Percentiles rank a stretch among this genome's conserved stretches.
phyloP scores from a whole-genome alignment of 2,888 invertebrate species.

The Lepeophtheirus nordmannii region DNA sequence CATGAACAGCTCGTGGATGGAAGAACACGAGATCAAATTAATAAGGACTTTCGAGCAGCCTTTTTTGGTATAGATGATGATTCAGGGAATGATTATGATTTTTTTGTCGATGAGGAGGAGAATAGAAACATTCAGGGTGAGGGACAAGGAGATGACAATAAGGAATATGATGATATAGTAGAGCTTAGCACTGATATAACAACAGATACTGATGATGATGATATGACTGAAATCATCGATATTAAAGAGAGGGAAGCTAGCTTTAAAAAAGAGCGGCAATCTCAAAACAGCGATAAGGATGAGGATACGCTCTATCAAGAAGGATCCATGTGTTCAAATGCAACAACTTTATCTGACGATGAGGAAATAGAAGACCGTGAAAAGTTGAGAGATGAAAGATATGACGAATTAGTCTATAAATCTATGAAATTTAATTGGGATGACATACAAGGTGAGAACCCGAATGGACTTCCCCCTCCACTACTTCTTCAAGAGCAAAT shows the following conservation, averaged over 20 bases:
- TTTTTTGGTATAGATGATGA: slow-evolving; percentile 14
- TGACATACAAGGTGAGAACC: neutral
- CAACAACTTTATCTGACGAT: neutral
- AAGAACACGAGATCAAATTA: neutral
- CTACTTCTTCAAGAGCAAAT: slow-evolving; percentile 5
- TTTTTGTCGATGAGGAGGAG: neutral
- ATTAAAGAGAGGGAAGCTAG: neutral
- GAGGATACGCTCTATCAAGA: neutral
- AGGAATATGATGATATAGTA: neutral
- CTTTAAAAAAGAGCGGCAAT: neutral
- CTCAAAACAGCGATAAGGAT: neutral
- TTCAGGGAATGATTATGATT: neutral
- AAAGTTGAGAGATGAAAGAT: neutral
- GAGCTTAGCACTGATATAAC: neutral
- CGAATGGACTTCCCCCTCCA: neutral
- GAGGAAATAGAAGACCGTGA: neutral
- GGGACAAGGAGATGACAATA: neutral
- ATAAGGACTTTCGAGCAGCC: slow-evolving; percentile 8
- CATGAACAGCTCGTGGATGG: neutral
- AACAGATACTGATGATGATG: neutral
- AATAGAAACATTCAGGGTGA: too few species aligned
- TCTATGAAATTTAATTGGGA: neutral
- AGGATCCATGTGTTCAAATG: neutral
- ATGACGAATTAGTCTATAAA: neutral
- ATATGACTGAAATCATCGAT: neutral